Evolutionary conservation across 2,888 invertebrate genomes (phyloP).

Genomic region (Aplocera efformata): DNA sequence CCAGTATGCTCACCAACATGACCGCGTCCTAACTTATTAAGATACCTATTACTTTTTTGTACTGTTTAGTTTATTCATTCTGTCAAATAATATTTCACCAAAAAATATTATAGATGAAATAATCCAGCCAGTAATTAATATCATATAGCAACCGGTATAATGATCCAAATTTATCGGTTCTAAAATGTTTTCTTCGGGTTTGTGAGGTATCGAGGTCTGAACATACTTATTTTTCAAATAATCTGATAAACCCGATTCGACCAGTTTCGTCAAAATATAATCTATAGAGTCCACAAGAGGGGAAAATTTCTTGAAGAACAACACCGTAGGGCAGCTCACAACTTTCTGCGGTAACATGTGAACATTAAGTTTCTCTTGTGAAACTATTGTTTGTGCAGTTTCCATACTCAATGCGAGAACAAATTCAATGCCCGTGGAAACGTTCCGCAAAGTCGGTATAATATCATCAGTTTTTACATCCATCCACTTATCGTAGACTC

Average conservation of each 20-base stretch:
- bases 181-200: slow-evolving; percentile 23
- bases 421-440: slow-evolving; percentile 50
- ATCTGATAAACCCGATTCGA: slow-evolving; percentile 50
- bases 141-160: slow-evolving; percentile 55
- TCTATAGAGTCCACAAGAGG: slow-evolving; percentile 46
- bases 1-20: too few species aligned
- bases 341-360: slow-evolving; percentile 49
- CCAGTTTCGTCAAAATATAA: slow-evolving; percentile 42
- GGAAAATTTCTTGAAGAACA: slow-evolving; percentile 64
- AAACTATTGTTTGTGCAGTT: slow-evolving; percentile 38
- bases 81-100: slow-evolving; percentile 44
- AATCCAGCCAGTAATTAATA: slow-evolving; percentile 53
- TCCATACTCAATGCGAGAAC: slow-evolving; percentile 53
- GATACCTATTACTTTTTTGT: not conserved
- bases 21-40: too few species aligned
- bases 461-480: slow-evolving; percentile 41
- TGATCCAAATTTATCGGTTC: slow-evolving; percentile 49
- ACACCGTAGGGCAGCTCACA: slow-evolving; percentile 44
- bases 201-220: slow-evolving; percentile 5
- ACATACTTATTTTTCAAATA: slow-evolving; percentile 46
- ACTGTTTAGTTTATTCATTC: slow-evolving; percentile 16
- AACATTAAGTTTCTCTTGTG: slow-evolving; percentile 35
- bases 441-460: slow-evolving; percentile 34
- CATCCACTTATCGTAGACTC: slow-evolving; percentile 50
- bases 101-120: slow-evolving; percentile 43